Evolutionary conservation across 37 sponge, comb jelly and placozoan species (phyloP), one percentile per base, ranked within the genome.

Genomic region (Cladorhizidae sp.): DNA sequence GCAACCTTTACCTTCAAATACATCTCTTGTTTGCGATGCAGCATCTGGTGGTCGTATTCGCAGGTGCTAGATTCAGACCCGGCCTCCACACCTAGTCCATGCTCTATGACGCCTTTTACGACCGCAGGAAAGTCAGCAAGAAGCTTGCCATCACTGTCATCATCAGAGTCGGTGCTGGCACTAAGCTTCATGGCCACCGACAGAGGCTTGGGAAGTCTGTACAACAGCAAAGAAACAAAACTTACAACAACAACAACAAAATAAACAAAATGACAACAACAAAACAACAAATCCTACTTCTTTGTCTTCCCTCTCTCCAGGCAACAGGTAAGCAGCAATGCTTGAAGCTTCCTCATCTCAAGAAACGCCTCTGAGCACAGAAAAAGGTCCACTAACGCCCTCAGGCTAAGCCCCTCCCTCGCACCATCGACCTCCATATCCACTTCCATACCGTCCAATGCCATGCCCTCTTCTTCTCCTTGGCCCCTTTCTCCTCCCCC

Each of bases 291-390:
- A 45, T 12, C 9, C 5, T 45, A 45, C 49, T 45, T 45, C 9
- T 45, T 45, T 9, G 9, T 9, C 9, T 45, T 45, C 9, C 49
- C 49, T 45, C 49, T 45, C 9, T 45, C 49, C 67, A 65, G 31
- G 12, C 18, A 65, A 33, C 36, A 31, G 35, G 67, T 31, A 33
- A 71, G 26, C 6, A 73, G 21, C 49, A 72, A 29, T 0, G 42
- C 62, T 18, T 59, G 70, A 38, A 59, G 45, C 22, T 12, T 38
- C 36, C 73, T 72, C 82, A 81, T 72, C 31, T 72, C 50, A 3
- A 72, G 39, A 40, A 73, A 72, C 9, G 32, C 62, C 40, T 72
- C 82, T 0, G 73, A 81, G 17, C n/a, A 37, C 18, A 74, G 36
- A n/a, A 77, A 63, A 39, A 40, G 28, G 17, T 42, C 45, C 40